A percentile compares a stretch with the other conserved stretches of the same genome.
Evolutionary conservation across 92 coral and sea anemone genomes (phyloP).

Genomic region (Hydrozoanthus gracilis): DNA sequence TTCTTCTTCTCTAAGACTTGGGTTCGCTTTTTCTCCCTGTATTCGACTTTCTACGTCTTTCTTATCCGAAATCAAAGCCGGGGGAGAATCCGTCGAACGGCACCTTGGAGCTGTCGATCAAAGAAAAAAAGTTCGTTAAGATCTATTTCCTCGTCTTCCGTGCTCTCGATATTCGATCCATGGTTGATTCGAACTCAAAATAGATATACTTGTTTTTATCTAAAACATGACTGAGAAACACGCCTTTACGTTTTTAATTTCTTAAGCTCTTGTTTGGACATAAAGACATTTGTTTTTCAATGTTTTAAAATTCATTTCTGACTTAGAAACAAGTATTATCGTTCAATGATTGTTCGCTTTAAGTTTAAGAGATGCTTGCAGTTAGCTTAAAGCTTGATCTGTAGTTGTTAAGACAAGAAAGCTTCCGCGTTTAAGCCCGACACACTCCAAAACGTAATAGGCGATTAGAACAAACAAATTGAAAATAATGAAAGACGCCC

Average conservation of each 20-base stretch:
- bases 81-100: slow-evolving; percentile 30
- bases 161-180: too few species aligned
- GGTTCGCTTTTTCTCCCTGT: background rate
- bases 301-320: too few species aligned
- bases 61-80: slow-evolving; percentile 46
- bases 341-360: too few species aligned
- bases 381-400: too few species aligned
- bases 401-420: slow-evolving; percentile 10
- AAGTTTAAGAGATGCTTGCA: too few species aligned
- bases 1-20: slow-evolving; percentile 26
- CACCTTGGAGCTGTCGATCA: slow-evolving; percentile 34
- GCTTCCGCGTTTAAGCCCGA: background rate
- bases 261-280: too few species aligned
- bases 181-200: too few species aligned
- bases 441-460: slow-evolving; percentile 25
- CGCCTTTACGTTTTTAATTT: too few species aligned
- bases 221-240: too few species aligned
- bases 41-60: slow-evolving; percentile 26
- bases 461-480: background rate
- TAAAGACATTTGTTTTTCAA: too few species aligned
- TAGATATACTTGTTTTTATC: too few species aligned
- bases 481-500: background rate
- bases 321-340: too few species aligned
- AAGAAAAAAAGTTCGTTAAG: background rate
- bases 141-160: background rate